Evolutionary conservation across 2,888 invertebrate genomes (phyloP).

Genomic region (Myopa tessellatipennis): DNA sequence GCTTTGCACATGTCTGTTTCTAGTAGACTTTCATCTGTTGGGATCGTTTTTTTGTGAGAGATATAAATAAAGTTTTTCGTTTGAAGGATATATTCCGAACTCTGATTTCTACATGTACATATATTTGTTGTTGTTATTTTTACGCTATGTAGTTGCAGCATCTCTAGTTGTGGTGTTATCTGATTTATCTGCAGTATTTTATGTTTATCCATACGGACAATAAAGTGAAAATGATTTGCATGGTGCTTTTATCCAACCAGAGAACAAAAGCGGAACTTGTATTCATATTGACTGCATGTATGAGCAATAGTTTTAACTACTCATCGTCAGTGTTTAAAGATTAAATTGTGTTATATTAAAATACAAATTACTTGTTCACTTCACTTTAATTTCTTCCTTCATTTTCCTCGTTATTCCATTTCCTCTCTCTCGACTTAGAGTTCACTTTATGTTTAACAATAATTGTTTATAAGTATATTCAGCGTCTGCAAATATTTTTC

Average conservation of each 20-base stretch:
- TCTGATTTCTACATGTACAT: neutral
- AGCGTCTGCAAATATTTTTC: no score
- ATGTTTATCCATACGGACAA: conserved; percentile 27
- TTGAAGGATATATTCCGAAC: no score
- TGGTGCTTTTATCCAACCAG: neutral
- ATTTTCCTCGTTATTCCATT: no score
- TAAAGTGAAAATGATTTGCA: neutral
- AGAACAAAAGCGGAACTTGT: neutral
- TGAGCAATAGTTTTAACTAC: neutral
- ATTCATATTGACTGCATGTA: neutral
- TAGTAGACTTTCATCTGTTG: no score
- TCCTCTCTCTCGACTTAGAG: no score
- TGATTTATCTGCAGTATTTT: conserved; percentile 24
- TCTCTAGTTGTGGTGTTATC: neutral
- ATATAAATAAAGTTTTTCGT: no score
- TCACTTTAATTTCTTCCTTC: no score
- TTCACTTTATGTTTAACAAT: no score
- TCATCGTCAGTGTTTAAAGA: conserved; percentile 15
- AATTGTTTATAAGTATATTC: no score
- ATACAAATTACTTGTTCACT: neutral
- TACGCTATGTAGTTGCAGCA: neutral
- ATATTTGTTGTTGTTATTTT: neutral
- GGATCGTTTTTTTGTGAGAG: no score
- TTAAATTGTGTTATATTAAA: neutral
- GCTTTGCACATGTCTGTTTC: neutral